phyloP scores from a whole-genome alignment of 2,888 invertebrate species.

The Vannuccia rotundouncinata region DNA sequence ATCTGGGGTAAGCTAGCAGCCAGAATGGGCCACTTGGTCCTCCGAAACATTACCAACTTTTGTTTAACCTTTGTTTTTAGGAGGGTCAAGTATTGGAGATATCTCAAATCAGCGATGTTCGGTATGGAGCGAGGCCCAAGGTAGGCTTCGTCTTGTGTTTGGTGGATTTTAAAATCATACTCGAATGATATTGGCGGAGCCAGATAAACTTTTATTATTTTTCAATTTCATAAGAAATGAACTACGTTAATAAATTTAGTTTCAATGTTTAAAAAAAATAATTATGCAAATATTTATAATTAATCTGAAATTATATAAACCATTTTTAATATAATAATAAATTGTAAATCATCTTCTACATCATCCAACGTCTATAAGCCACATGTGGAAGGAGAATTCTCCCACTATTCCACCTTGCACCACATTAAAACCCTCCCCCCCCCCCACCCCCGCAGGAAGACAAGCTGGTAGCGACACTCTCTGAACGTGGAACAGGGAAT shows the following conservation, averaged over 20 bases:
- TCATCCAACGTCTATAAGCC: no score
- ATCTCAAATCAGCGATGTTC: constrained; percentile 93
- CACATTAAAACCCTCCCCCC: not conserved
- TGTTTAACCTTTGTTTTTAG: no score
- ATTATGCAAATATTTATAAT: not conserved
- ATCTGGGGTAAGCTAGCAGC: constrained; percentile 66
- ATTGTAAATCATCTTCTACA: no score
- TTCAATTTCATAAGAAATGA: no score
- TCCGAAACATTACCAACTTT: not conserved
- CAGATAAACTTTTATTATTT: no score
- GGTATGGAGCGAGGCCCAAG: constrained; percentile 84
- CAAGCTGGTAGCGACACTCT: constrained; percentile 70
- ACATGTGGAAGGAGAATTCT: no score
- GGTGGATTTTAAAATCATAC: no score
- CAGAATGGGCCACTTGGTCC: not conserved
- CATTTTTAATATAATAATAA: not conserved
- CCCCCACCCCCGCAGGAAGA: constrained; percentile 58
- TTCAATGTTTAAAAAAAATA: no score
- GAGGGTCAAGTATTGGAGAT: constrained; percentile 96
- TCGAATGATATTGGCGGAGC: no score
- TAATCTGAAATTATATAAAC: not conserved
- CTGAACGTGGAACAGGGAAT: constrained; percentile 62
- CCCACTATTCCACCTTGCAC: no score
- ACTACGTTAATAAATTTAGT: no score
- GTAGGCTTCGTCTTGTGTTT: no score